Evolutionary conservation across 2,113 vertebrate species (phyloP).

Genomic region (Lampris megalopsis): DNA sequence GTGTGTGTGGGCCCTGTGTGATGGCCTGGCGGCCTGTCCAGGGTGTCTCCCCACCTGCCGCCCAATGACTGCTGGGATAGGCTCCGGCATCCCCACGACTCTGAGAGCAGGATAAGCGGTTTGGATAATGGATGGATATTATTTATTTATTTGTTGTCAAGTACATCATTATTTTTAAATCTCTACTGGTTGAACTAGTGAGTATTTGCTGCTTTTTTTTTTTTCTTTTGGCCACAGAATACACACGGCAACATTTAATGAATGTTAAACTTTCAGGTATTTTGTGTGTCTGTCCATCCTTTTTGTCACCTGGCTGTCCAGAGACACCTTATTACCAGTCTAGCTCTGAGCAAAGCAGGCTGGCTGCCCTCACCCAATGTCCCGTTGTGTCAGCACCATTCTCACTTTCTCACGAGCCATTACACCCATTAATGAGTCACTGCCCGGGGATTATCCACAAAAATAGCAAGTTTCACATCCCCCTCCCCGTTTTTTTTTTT

Average conservation of each 20-base stretch:
- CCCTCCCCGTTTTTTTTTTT: conserved; percentile 42
- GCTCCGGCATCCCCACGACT: too few relatives aligned
- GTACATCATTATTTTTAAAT: too few relatives aligned
- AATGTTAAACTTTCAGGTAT: background rate
- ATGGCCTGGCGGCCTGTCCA: too few relatives aligned
- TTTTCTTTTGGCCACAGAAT: conserved; percentile 8
- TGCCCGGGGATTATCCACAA: conserved; percentile 39
- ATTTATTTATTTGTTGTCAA: too few relatives aligned
- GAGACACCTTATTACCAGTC: conserved; percentile 18
- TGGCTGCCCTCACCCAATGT: conserved; percentile 23
- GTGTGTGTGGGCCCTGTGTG: too few relatives aligned
- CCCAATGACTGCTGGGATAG: too few relatives aligned
- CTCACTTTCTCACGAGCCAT: conserved; percentile 61
- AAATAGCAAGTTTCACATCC: conserved; percentile 38
- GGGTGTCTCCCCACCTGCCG: too few relatives aligned
- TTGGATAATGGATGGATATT: too few relatives aligned
- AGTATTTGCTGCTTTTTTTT: background rate
- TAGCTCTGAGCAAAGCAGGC: background rate
- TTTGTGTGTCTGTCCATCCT: conserved; percentile 7
- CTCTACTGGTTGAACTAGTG: too few relatives aligned
- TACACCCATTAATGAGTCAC: conserved; percentile 61
- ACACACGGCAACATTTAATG: background rate
- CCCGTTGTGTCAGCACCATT: conserved; percentile 42
- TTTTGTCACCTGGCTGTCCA: conserved; percentile 1
- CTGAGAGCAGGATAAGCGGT: too few relatives aligned